These are phyloP conservation scores for Cheilosia impressa DNA, from an alignment of 2,888 invertebrate species.

Conservation along the genomic window DNA sequence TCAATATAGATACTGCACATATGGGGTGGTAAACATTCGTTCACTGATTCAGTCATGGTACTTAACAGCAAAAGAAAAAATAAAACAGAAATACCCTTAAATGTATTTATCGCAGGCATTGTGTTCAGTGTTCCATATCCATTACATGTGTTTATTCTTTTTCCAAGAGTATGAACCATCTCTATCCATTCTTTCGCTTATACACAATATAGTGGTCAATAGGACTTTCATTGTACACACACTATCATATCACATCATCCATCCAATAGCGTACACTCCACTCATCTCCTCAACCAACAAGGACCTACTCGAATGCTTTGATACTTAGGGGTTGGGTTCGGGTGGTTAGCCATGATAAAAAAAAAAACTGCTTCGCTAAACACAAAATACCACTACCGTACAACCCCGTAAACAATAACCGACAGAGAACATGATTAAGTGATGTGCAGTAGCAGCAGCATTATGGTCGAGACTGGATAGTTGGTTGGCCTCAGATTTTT, in stretches of 20 bases:
- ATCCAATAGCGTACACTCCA: slow-evolving; percentile 17
- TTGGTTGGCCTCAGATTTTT: slow-evolving; percentile 52
- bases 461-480: neutral
- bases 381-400: slow-evolving; percentile 53
- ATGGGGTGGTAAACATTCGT: no score
- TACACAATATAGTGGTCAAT: slow-evolving; percentile 54
- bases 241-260: slow-evolving; percentile 43
- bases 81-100: neutral
- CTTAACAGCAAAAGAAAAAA: neutral
- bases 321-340: slow-evolving; percentile 8
- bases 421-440: slow-evolving; percentile 71
- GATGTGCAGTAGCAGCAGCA: slow-evolving; percentile 53
- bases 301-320: neutral
- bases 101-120: slow-evolving; percentile 23
- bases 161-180: neutral
- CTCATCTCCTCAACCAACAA: neutral
- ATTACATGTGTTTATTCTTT: slow-evolving; percentile 7
- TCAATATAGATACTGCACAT: no score
- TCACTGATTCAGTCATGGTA: neutral
- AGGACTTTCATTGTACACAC: slow-evolving; percentile 44
- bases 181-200: neutral
- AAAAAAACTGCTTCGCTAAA: slow-evolving; percentile 49
- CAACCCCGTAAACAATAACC: slow-evolving; percentile 67
- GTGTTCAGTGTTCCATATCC: slow-evolving; percentile 12
- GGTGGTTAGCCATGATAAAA: neutral